Percentiles rank a stretch among this genome's conserved stretches.
These are phyloP conservation scores for Dinomys branickii DNA, from an alignment of 2,113 vertebrate genomes.

Conservation along the genomic window DNA sequence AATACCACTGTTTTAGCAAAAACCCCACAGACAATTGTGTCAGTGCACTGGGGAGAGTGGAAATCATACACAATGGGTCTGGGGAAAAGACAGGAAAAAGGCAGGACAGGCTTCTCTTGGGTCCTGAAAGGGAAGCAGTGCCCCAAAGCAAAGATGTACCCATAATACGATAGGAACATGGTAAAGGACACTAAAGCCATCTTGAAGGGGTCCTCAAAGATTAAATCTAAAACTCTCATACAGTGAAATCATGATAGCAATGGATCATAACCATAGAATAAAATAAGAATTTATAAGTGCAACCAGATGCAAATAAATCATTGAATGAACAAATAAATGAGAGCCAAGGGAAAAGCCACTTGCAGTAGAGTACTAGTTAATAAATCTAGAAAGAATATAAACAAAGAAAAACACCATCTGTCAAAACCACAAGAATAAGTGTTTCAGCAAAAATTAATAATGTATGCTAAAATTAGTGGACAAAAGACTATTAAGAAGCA, in stretches of 20 bases:
- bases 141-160: neutral
- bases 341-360: neutral
- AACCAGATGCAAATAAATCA: slow-evolving; percentile 37
- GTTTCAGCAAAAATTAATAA: slow-evolving; percentile 51
- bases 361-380: neutral
- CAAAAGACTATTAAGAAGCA: neutral
- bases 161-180: neutral
- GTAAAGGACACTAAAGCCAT: neutral
- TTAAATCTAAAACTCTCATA: neutral
- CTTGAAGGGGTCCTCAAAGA: neutral
- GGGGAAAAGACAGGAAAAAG: neutral
- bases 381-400: slow-evolving; percentile 37
- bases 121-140: neutral
- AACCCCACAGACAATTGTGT: neutral
- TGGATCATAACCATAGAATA: neutral
- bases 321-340: slow-evolving; percentile 41
- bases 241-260: neutral
- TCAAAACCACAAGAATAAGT: slow-evolving; percentile 47
- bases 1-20: neutral
- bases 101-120: neutral
- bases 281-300: neutral
- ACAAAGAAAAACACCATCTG: slow-evolving; percentile 37
- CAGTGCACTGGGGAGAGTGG: neutral
- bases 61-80: neutral
- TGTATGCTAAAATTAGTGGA: slow-evolving; percentile 24